phyloP scores from a whole-genome alignment of 1,140 invertebrate genomes.

The Cydia fagiglandana region DNA sequence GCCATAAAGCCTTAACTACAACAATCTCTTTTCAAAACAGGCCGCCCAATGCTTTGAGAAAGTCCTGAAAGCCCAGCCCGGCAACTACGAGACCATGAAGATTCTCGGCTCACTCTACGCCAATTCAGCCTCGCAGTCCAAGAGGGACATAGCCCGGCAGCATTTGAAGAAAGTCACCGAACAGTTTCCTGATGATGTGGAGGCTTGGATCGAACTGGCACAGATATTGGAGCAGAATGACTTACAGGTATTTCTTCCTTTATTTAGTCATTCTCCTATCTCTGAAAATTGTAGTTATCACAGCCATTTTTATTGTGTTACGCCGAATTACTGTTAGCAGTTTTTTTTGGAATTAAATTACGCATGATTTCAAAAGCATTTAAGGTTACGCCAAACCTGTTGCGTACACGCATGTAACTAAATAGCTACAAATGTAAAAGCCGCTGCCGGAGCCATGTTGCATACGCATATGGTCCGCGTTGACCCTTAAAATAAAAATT shows the following conservation, averaged over 20 bases:
- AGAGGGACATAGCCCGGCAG: slow-evolving; percentile 94
- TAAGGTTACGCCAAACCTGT: too few species aligned
- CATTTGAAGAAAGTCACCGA: slow-evolving; percentile 96
- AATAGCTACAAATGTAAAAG: too few species aligned
- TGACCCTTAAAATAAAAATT: too few species aligned
- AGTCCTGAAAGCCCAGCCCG: slow-evolving; percentile 97
- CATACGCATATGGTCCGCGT: too few species aligned
- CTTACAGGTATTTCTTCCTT: slow-evolving; percentile 82
- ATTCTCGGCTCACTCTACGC: slow-evolving; percentile 98
- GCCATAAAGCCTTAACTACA: too few species aligned
- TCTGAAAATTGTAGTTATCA: too few species aligned
- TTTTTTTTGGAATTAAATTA: too few species aligned
- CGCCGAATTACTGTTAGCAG: too few species aligned
- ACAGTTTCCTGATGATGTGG: slow-evolving; percentile 98
- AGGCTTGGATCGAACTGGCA: slow-evolving; percentile 99
- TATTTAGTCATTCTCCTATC: neutral
- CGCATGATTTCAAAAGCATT: too few species aligned
- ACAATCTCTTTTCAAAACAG: slow-evolving; percentile 72
- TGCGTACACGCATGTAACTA: too few species aligned
- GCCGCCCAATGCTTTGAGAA: slow-evolving; percentile 99
- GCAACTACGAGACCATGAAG: slow-evolving; percentile 99
- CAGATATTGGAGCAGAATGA: slow-evolving; percentile 98
- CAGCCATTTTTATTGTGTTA: too few species aligned
- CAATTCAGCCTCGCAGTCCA: slow-evolving; percentile 92
- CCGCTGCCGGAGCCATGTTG: too few species aligned